Evolutionary conservation across 2,888 invertebrate genomes (phyloP).

Genomic region (Pardosa pseudoannulata): DNA sequence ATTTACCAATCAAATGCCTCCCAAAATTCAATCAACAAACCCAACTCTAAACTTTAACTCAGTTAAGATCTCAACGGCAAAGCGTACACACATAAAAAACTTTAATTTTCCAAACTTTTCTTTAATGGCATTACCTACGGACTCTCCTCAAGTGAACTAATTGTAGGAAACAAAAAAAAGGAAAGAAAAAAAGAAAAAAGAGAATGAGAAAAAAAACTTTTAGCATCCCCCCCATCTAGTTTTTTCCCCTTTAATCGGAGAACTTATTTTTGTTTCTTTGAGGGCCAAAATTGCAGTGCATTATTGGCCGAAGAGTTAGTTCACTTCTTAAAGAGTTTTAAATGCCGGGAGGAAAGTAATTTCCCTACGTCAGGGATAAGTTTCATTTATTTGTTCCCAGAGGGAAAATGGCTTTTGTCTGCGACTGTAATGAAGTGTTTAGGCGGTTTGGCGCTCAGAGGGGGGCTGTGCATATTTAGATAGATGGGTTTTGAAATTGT

Average conservation of each 20-base stretch:
- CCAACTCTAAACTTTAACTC: background rate
- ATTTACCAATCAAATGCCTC: background rate
- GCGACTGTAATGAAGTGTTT: slow-evolving; percentile 64
- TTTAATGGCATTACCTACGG: slow-evolving; percentile 11
- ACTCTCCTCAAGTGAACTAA: slow-evolving; percentile 5
- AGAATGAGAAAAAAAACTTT: background rate
- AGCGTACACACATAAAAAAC: slow-evolving; percentile 19
- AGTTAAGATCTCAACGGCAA: background rate
- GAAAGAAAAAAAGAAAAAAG: background rate
- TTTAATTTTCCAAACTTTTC: slow-evolving; percentile 16
- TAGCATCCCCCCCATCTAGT: background rate
- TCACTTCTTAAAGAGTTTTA: slow-evolving; percentile 53
- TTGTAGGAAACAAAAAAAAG: background rate
- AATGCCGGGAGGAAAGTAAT: slow-evolving; percentile 62
- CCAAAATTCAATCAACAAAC: slow-evolving; percentile 6
- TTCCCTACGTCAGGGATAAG: slow-evolving; percentile 52
- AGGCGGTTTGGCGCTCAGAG: slow-evolving; percentile 2
- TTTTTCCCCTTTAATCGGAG: slow-evolving; percentile 9
- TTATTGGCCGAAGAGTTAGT: slow-evolving; percentile 38
- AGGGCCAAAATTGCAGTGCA: slow-evolving; percentile 21
- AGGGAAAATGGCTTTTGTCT: slow-evolving; percentile 64
- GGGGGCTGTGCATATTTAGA: slow-evolving; percentile 52
- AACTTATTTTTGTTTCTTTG: slow-evolving; percentile 31
- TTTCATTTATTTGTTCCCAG: slow-evolving; percentile 61
- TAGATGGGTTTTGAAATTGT: slow-evolving; percentile 16